These are phyloP conservation scores for Cecidostiba fungosa DNA, from an alignment of 2,888 invertebrate species.

Conservation along the genomic window DNA sequence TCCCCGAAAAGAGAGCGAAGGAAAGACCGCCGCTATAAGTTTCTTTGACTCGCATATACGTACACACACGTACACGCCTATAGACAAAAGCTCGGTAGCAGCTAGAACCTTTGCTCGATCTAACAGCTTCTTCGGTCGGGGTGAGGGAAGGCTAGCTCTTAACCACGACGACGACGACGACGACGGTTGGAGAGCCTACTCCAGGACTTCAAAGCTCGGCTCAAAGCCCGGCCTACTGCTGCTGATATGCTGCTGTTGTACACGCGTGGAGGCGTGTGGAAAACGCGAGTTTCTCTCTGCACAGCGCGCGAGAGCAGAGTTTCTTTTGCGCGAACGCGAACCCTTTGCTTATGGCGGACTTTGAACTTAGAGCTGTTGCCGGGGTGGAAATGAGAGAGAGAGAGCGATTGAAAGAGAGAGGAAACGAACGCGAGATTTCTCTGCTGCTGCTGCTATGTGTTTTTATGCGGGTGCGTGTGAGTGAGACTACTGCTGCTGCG, in stretches of 20 bases:
- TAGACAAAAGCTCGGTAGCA: conserved; percentile 18
- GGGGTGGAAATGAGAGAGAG: not conserved
- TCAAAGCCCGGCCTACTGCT: conserved; percentile 11
- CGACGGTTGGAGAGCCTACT: conserved; percentile 39
- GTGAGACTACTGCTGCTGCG: not conserved
- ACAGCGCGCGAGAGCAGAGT: not conserved
- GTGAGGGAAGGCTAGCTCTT: conserved; percentile 11
- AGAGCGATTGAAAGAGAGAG: conserved; percentile 30
- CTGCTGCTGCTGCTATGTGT: not conserved
- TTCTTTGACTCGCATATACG: conserved; percentile 26
- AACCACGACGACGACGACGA: not conserved
- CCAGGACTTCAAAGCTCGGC: conserved; percentile 52
- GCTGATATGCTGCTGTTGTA: not conserved
- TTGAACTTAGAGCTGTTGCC: conserved; percentile 21
- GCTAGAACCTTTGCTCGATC: conserved; percentile 44
- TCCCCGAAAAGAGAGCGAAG: not conserved
- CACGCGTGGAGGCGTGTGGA: conserved; percentile 7
- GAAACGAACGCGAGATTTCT: not conserved
- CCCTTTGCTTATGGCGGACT: not conserved
- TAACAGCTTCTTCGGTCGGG: conserved; percentile 40
- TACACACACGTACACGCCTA: not conserved
- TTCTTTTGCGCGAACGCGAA: not conserved
- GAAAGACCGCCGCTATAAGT: not conserved
- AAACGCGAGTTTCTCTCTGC: not conserved
- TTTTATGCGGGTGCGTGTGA: not conserved